Evolutionary conservation across 2,888 invertebrate genomes (phyloP), one percentile per base, ranked within the genome.

Genomic region (Automeris io): DNA sequence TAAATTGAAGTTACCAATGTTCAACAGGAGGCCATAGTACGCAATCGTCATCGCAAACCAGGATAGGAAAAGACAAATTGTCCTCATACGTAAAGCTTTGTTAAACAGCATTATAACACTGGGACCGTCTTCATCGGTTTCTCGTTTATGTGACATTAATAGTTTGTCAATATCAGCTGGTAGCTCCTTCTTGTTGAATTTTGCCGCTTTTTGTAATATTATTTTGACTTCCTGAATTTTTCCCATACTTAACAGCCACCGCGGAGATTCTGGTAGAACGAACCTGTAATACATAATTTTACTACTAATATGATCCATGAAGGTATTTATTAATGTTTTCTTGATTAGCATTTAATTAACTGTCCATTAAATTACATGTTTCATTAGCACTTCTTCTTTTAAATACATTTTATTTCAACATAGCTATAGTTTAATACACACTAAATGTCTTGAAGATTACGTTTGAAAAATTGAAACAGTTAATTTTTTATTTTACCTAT

Each of bases 1-100:
- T 24, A 93, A 90, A 45, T 93, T 91, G 47, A 93, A 91, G 37
- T 91, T 91, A 47, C 94, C 86, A 35, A 87, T 90, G 61, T 94
- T 94, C 40, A 94, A 74, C 42, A 93, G 88, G 19, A 94, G 76
- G 2, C 94, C 94, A 51, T 94, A 94, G 68, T 94, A 94, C 1
- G 92, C 91, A 33, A 94, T 88, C 42, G 94, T 92, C 76, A 93
- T 91, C 34, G 91, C 88, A 67, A 93, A 93, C 94, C 94, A 94
- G 39, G 92, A 90, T 37, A 92, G 72, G 42, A 92, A 91, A 25
- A 93, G 82, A 45, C 93, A 90, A 25, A 92, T 82, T 0, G 93
- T 92, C 47, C 91, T 90, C 60, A 90, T 91, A 31, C 91, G 74
- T 56, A 93, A 83, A 21, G 87, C 78, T 31, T 92, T 91, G 55